Conservation (phyloP, 2,797 vertebrate species). For the Chromis chromis region DNA sequence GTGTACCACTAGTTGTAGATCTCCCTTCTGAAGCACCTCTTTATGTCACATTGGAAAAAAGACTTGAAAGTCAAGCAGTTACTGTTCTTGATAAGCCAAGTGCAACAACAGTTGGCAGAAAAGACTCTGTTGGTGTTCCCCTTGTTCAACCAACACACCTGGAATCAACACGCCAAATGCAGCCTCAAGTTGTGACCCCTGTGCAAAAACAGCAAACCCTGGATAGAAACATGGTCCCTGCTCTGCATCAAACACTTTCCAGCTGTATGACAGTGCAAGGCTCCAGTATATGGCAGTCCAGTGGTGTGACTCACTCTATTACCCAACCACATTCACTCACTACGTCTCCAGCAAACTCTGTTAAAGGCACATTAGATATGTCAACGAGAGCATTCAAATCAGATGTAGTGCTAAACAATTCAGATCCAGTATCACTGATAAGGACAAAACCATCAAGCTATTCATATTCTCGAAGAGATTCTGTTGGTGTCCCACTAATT, state of each 20-base stretch:
- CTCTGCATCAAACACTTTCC: constrained; percentile 26
- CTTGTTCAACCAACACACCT: constrained; percentile 64
- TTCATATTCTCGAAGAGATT: constrained; percentile 54
- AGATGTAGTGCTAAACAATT: constrained; percentile 31
- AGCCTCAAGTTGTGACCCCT: constrained; percentile 24
- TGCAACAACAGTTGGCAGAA: constrained; percentile 56
- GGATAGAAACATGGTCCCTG: constrained; percentile 15
- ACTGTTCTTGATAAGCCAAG: constrained; percentile 75
- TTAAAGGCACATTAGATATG: constrained; percentile 79
- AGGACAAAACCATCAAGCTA: constrained; percentile 56
- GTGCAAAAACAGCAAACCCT: constrained; percentile 27
- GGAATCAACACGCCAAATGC: constrained; percentile 33
- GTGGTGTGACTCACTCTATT: constrained; percentile 18
- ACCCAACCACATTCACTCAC: constrained; percentile 14
- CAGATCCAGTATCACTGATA: constrained; percentile 74
- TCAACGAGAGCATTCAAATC: constrained; percentile 65
- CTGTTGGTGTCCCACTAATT: constrained; percentile 75
- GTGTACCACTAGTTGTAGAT: constrained; percentile 70
- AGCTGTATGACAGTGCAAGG: background rate
- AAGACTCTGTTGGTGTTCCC: constrained; percentile 69
- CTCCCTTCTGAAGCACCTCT: constrained; percentile 39
- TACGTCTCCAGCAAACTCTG: constrained; percentile 70
- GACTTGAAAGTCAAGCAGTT: constrained; percentile 54
- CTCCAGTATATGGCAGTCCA: constrained; percentile 18
- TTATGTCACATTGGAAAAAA: constrained; percentile 8